Evolutionary conservation across 2,113 vertebrate genomes (phyloP).

Genomic region (Aegithalos caudatus): DNA sequence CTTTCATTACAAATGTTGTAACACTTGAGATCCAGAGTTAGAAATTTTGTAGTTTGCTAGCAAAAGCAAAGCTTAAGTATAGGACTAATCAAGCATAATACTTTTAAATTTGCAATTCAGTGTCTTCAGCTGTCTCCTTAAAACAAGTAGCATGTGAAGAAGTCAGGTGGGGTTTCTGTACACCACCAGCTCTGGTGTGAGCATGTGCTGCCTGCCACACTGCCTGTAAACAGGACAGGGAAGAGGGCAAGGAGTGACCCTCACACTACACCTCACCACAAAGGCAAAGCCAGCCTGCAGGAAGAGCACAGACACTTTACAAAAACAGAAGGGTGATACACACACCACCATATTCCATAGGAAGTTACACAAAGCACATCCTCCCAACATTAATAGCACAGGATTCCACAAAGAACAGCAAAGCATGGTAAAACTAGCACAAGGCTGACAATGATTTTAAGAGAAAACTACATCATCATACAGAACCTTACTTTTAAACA

Average conservation of each 20-base stretch:
- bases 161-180: neutral
- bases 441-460: neutral
- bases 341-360: neutral
- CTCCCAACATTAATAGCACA: neutral
- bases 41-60: neutral
- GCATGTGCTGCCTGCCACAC: neutral
- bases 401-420: neutral
- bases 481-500: slow-evolving; percentile 23
- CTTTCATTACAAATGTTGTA: neutral
- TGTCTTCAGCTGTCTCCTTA: neutral
- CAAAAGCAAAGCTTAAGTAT: neutral
- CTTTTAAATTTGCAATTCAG: neutral
- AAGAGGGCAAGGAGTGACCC: neutral
- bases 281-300: neutral
- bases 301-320: neutral
- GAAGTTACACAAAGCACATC: neutral
- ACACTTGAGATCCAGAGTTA: neutral
- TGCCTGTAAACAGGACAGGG: neutral
- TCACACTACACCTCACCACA: neutral
- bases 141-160: neutral
- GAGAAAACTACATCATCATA: neutral
- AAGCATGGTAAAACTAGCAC: neutral
- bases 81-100: neutral
- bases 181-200: neutral
- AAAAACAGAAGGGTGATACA: neutral